A percentile compares a stretch with the other conserved stretches of the same genome.
Evolutionary conservation across 64 coral and sea anemone genomes (phyloP).

Genomic region (Astreopora myriophthalma): DNA sequence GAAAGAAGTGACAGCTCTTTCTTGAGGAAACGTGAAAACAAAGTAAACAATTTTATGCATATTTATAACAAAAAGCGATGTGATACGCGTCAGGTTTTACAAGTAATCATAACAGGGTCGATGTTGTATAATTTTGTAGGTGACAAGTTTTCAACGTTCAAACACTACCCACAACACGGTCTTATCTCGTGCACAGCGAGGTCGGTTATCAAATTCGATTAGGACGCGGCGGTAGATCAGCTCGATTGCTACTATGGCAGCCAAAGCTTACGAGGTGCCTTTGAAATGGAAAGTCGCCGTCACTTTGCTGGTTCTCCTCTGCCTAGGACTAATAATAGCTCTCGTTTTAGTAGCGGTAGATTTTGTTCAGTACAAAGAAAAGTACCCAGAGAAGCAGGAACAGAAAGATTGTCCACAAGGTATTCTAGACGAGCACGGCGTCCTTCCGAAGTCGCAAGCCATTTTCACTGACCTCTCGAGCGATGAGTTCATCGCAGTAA

Average conservation of each 20-base stretch:
- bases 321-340: constrained; percentile 49
- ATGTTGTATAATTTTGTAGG: background rate
- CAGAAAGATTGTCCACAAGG: background rate
- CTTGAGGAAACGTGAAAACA: background rate
- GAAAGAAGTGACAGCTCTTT: constrained; percentile 6
- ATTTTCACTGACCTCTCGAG: constrained; percentile 77
- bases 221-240: background rate
- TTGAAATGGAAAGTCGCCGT: constrained; percentile 63
- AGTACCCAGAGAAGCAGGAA: background rate
- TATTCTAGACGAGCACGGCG: background rate
- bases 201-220: no score
- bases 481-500: constrained; percentile 65
- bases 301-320: constrained; percentile 22
- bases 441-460: constrained; percentile 46
- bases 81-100: background rate
- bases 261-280: background rate
- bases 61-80: background rate
- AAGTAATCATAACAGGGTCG: background rate
- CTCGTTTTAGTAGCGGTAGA: constrained; percentile 56
- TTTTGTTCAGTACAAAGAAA: constrained; percentile 3
- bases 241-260: background rate
- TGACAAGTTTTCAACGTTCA: background rate
- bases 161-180: background rate
- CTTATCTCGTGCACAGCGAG: no score
- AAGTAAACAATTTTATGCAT: constrained; percentile 12